Evolutionary conservation across 2,888 invertebrate genomes (phyloP), one percentile per base, ranked within the genome.

Genomic region (Tipula helvola): DNA sequence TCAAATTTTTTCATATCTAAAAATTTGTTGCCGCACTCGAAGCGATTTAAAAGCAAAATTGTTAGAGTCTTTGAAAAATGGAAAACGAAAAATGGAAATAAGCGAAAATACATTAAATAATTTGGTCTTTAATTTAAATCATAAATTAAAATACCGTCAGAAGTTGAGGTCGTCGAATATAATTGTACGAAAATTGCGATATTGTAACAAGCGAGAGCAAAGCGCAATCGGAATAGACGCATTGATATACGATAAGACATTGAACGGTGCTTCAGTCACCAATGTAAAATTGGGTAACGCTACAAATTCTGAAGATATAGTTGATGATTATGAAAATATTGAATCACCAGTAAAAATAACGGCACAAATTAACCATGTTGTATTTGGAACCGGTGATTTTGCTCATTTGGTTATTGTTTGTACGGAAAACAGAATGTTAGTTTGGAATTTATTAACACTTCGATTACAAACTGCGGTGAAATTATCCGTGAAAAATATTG

Each of bases 381-480:
- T 90, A 87, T 92, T 91, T 88, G 91, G 90, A 13, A 90, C 90
- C 1, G 91, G 90, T 2, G 90, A 90, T 83, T 90, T 90, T 88
- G 90, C 90, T 2, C 90, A 90, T 88, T 88, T 90, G 87, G 90
- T 91, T 36, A 89, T 91, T n/a, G 90, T 90, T 5, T 91, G 91
- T 86, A 94, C 93, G 0, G 89, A 91, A 5, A 89, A 92, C 16
- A 92, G 93, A 87, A 89, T 95, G 4, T 92, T 93, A 47, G 94
- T 95, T 41, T 96, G 95, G 95, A 94, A 95, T 91, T 90, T 95
- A 57, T 90, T 95, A 87, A 94, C 94, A 1, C 90, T 95, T 13
- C 92, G 93, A 39, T 90, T 96, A 88, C 91, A 92, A 47, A 95
- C 95, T 93, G 93, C 92, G 86, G 89, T 91, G 0, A 91, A 91